Evolutionary conservation across 1,140 invertebrate genomes (phyloP), one percentile per base, ranked within the genome.

Genomic region (Hylaeus anthracinus): DNA sequence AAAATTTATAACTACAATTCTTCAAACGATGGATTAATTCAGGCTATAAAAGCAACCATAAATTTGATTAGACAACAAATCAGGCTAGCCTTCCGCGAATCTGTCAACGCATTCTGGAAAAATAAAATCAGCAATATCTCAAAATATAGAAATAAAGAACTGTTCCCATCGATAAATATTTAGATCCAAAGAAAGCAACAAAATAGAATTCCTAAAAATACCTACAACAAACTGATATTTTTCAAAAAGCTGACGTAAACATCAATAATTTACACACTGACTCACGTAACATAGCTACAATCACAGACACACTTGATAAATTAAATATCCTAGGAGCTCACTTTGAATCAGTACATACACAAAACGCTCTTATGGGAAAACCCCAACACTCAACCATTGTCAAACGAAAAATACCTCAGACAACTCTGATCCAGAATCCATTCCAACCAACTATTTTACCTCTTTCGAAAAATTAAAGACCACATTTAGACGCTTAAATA

Each of bases 401-500:
- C 8, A 12, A 55, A 1, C 3, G 26, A 37, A 76, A 67, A 66
- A 66, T 15, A 58, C 14, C 0, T 14, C 74, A 2, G 6, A 58
- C 41, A 41, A 37, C 5, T 64, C 74, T 0, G 8, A 67, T 2
- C 4, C 0, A 2, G 4, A 10, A 8, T 2, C 0, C 45, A 51
- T 67, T 5, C 64, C 74, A 0, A 1, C n/a, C 0, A 41, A 76
- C 8, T 66, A 26, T 12, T 39, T 43, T 2, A 55, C 14, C 58
- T 76, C 53, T 1, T 10, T 9, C 5, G 2, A 63, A 2, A 63
- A 9, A 12, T 60, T 79, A 14, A 14, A 12, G 67, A 51, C 1
- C 26, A 79, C 45, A 3, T 73, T 79, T 2, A n/a, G 14, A n/a
- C 60, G 65, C 0, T 37, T 81, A 3, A 74, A 74, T 4, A 70